Percentiles rank a stretch among this genome's conserved stretches.
phyloP scores from a whole-genome alignment of 64 coral and sea anemone genomes.

The Porites lutea region DNA sequence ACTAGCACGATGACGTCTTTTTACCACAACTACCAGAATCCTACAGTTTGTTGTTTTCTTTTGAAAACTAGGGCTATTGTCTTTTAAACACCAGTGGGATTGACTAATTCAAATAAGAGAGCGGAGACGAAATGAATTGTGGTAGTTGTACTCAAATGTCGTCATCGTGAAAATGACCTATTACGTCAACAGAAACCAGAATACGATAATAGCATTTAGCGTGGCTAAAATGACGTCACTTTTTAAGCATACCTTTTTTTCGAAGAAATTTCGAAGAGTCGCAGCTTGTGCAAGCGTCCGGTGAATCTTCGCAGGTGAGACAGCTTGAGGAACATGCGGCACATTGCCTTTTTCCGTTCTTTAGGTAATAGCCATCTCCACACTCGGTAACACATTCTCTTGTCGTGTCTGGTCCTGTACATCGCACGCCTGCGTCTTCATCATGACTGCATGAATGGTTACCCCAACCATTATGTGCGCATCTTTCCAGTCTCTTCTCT shows the following conservation, averaged over 20 bases:
- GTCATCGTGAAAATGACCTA: no score
- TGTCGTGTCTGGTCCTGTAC: slow-evolving; percentile 78
- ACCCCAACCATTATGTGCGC: slow-evolving; percentile 69
- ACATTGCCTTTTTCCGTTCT: slow-evolving; percentile 31
- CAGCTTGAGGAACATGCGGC: slow-evolving; percentile 60
- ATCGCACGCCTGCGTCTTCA: slow-evolving; percentile 89
- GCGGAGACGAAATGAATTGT: no score
- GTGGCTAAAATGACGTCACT: no score
- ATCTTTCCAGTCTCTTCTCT: slow-evolving; percentile 67
- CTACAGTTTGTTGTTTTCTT: no score
- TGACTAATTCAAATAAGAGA: no score
- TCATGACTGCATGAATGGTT: slow-evolving; percentile 84
- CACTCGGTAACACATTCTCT: slow-evolving; percentile 66
- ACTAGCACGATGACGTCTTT: no score
- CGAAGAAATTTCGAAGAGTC: slow-evolving; percentile 54
- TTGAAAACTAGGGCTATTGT: no score
- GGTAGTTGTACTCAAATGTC: no score
- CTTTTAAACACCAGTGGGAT: no score
- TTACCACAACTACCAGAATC: no score
- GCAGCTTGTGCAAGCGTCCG: slow-evolving; percentile 62
- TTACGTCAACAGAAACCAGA: no score
- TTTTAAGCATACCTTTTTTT: slow-evolving; percentile 43
- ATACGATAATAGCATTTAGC: no score
- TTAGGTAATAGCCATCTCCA: slow-evolving; percentile 71
- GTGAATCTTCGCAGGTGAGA: slow-evolving; percentile 63